A percentile compares a stretch with the other conserved stretches of the same genome.
phyloP scores from a whole-genome alignment of 2,888 invertebrate species.

The Thumatha senex region DNA sequence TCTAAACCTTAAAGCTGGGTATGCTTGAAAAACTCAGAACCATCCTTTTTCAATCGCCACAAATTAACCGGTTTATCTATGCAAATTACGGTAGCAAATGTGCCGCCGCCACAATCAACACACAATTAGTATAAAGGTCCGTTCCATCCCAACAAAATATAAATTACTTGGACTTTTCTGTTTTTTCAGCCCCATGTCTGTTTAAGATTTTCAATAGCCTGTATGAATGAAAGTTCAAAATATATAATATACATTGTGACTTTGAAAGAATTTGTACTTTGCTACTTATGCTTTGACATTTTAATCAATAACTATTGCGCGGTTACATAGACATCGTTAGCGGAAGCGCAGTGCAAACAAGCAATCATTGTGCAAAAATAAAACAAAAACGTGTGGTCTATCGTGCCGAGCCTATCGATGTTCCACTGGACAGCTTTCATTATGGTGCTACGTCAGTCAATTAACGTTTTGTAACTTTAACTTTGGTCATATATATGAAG shows the following conservation, averaged over 20 bases:
- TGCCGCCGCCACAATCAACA: not conserved
- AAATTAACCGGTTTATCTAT: not conserved
- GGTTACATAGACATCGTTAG: constrained; percentile 33
- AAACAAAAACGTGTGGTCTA: constrained; percentile 35
- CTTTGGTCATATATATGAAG: no score
- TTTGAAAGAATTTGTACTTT: not conserved
- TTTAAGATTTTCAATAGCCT: not conserved
- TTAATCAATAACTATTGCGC: constrained; percentile 33
- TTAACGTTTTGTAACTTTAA: no score
- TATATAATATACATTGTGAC: not conserved
- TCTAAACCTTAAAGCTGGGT: no score
- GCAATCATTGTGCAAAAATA: constrained; percentile 39
- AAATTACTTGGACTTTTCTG: not conserved
- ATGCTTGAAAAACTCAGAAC: not conserved
- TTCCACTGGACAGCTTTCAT: constrained; percentile 6
- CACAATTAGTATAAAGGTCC: not conserved
- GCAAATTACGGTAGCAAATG: not conserved
- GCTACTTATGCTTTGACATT: not conserved
- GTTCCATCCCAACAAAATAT: not conserved
- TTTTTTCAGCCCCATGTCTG: not conserved
- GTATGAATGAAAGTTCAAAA: not conserved
- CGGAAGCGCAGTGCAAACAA: constrained; percentile 32
- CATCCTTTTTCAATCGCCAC: not conserved
- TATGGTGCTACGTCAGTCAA: constrained; percentile 9
- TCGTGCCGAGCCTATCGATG: constrained; percentile 36